A percentile compares a stretch with the other conserved stretches of the same genome.
Evolutionary conservation across 2,113 vertebrate genomes (phyloP).

Genomic region (Myrmecophaga tridactyla): DNA sequence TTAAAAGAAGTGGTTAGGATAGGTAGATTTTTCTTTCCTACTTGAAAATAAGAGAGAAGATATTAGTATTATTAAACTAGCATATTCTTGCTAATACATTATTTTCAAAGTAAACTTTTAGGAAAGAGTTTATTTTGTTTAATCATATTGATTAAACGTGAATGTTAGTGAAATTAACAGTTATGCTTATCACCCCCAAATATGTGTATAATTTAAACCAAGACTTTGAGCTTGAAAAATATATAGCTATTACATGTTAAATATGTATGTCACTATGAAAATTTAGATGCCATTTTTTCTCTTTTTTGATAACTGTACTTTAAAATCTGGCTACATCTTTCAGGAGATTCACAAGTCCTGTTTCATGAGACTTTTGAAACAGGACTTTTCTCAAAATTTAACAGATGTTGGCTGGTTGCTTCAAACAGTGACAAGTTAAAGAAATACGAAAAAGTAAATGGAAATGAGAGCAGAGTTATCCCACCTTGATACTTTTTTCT

Average conservation of each 20-base stretch:
- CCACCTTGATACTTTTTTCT: neutral
- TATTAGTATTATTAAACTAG: neutral
- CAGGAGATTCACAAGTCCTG: neutral
- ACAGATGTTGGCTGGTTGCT: neutral
- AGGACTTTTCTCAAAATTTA: conserved; percentile 10
- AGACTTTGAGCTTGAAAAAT: neutral
- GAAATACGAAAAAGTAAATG: neutral
- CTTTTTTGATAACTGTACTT: neutral
- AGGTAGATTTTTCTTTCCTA: neutral
- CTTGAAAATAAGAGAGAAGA: neutral
- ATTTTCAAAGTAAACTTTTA: neutral
- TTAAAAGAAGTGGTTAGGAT: neutral
- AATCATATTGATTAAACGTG: neutral
- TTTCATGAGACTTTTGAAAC: no score
- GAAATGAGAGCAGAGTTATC: neutral
- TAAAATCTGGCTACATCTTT: neutral
- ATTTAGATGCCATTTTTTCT: neutral
- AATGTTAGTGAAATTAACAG: neutral
- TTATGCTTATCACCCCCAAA: neutral
- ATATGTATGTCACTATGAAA: neutral
- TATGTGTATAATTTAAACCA: neutral
- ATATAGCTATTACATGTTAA: neutral
- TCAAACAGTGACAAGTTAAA: neutral
- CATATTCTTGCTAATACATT: neutral
- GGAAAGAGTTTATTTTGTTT: conserved; percentile 10